Conservation (phyloP, 2,888 invertebrate genomes). For the Agelastica alni region DNA sequence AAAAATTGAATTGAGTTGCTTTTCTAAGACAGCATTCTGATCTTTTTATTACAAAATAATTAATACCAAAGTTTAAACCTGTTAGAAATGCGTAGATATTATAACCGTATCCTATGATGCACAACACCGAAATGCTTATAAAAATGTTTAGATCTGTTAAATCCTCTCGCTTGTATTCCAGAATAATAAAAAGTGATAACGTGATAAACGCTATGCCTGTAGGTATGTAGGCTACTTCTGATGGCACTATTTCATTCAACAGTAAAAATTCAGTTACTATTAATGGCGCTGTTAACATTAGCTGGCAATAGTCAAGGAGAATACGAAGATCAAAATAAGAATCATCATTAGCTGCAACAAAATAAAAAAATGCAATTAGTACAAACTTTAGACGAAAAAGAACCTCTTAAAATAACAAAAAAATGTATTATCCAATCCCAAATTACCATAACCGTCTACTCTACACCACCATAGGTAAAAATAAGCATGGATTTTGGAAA, state of each 20-base stretch:
- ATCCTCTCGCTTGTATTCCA: slow-evolving; percentile 39
- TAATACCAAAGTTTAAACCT: slow-evolving; percentile 6
- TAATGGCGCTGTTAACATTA: slow-evolving; percentile 33
- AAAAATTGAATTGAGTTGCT: too few species aligned
- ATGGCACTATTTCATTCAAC: slow-evolving; percentile 31
- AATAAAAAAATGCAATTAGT: not conserved
- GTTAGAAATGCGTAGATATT: slow-evolving; percentile 6
- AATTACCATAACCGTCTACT: not conserved
- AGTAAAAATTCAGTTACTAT: slow-evolving; percentile 36
- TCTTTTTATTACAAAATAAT: slow-evolving; percentile 19
- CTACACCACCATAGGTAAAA: not conserved
- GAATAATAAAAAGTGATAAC: slow-evolving; percentile 31
- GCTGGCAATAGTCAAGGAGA: slow-evolving; percentile 37
- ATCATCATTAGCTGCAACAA: slow-evolving; percentile 36
- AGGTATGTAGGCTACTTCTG: slow-evolving; percentile 31
- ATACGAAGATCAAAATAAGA: slow-evolving; percentile 35
- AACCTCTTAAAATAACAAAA: not conserved
- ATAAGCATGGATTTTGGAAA: too few species aligned
- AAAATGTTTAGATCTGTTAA: slow-evolving; percentile 39
- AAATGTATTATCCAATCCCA: not conserved
- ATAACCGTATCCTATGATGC: slow-evolving; percentile 2
- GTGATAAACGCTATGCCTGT: slow-evolving; percentile 35
- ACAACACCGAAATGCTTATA: slow-evolving; percentile 20
- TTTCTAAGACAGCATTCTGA: slow-evolving; percentile 18
- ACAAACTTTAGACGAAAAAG: not conserved